These are phyloP conservation scores for Apus apus DNA, from an alignment of 2,113 vertebrate species.

Conservation along the genomic window DNA sequence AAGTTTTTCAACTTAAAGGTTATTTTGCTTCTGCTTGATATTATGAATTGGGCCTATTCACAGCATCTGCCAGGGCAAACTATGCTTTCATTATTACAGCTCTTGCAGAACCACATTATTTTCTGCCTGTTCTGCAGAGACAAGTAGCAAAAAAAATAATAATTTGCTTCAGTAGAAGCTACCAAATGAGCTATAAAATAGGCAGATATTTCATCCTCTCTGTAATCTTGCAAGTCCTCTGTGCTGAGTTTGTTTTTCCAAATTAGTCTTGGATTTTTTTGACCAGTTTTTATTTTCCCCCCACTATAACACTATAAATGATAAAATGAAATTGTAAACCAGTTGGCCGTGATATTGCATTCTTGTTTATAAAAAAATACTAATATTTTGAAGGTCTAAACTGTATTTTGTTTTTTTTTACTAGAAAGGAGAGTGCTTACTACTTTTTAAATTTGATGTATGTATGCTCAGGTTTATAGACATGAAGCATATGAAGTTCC, in stretches of 20 bases:
- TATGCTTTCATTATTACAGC: background rate
- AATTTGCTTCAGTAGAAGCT: background rate
- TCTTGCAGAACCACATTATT: background rate
- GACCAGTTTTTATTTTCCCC: background rate
- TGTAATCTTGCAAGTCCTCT: background rate
- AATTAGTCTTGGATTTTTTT: background rate
- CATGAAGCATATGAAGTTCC: background rate
- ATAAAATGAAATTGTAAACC: background rate
- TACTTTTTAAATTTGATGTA: background rate
- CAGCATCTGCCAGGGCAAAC: background rate
- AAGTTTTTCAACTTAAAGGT: background rate
- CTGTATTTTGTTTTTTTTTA: background rate
- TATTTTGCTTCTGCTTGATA: background rate
- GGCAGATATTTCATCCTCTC: background rate
- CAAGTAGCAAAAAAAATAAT: background rate
- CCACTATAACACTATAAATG: background rate
- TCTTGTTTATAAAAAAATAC: background rate
- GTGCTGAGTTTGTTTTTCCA: background rate
- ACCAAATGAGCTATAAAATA: background rate
- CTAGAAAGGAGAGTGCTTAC: background rate
- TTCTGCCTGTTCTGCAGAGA: background rate
- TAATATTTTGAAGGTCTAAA: background rate
- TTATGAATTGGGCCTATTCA: background rate
- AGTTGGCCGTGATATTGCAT: background rate
- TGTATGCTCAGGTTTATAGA: background rate